Base-by-base conservation (phyloP, 1,140 invertebrate species). In the Charaxes varanes region DNA sequence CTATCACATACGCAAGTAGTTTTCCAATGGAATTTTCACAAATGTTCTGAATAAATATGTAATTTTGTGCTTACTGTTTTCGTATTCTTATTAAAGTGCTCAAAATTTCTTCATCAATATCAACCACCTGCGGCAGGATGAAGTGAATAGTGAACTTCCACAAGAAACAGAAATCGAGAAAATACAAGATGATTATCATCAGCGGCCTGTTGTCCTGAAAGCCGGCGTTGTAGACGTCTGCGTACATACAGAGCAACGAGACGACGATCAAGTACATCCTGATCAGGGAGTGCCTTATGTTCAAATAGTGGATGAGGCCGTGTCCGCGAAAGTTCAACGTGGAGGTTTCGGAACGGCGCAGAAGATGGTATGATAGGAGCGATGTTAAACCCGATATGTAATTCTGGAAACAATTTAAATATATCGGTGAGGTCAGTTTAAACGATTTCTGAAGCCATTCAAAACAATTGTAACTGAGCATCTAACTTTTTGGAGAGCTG, bases 201-300 rank as follows among this genome's bases (percentile, higher is more conserved):
- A 28, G 22, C 1, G 31, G 38, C 0, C 47, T 31, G 24, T 78
- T 77, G 36, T 59, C 41, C 35, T 70, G 52, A 19, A 64, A 78
- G 0, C 68, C 70, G 0, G 66, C 62, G 12, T 74, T 78, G 7
- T 73, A 78, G 0, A 71, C 30, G 22, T 74, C 66, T 4, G 44
- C 22, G 21, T 65, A 65, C 2, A 74, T 45, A 16, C 63, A 67
- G 1, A 45, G 10, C 4, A 72, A 10, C 2, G 60, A 67, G 6
- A 74, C 31, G 7, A 60, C 7, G 8, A 69, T 63, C 2, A 74
- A 35, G 13, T 64, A 78, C 2, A 62, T 30, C 18, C 61, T 53
- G 2, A 71, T 19, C 1, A 57, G n/a, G 7, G 48, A 53, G 10
- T 62, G 62, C n/a, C 53, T 55, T n/a, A 58, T 50, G 23, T 58